phyloP scores from a whole-genome alignment of 2,888 invertebrate genomes.

The Lacanobia wlatinum region DNA sequence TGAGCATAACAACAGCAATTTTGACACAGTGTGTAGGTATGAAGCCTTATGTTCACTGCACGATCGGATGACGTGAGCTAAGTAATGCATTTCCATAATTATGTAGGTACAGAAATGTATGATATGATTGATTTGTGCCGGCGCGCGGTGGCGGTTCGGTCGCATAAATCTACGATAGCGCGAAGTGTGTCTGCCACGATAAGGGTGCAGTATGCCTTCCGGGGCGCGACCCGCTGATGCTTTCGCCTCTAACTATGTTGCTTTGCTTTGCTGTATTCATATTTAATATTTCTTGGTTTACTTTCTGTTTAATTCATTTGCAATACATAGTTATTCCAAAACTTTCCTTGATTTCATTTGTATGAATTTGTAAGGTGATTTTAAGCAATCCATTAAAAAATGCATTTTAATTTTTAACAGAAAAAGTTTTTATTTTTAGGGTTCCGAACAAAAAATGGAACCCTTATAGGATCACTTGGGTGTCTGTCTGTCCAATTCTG shows the following conservation, averaged over 20 bases:
- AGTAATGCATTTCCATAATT: slow-evolving; percentile 54
- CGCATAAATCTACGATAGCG: slow-evolving; percentile 87
- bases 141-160: slow-evolving; percentile 71
- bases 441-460: too few relatives aligned
- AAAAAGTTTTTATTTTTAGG: too few relatives aligned
- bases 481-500: too few relatives aligned
- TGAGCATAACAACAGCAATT: slow-evolving; percentile 24
- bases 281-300: slow-evolving; percentile 10
- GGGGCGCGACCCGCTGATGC: slow-evolving; percentile 84
- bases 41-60: slow-evolving; percentile 32
- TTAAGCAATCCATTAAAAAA: neutral
- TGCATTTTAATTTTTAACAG: too few relatives aligned
- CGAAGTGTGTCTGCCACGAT: slow-evolving; percentile 85
- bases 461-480: too few relatives aligned
- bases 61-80: slow-evolving; percentile 52
- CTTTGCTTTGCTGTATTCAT: slow-evolving; percentile 48
- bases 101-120: slow-evolving; percentile 59
- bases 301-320: neutral
- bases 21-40: slow-evolving; percentile 20
- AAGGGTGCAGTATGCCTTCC: slow-evolving; percentile 88
- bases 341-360: neutral
- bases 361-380: neutral
- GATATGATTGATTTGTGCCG: slow-evolving; percentile 82
- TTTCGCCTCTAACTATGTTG: slow-evolving; percentile 67
- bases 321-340: neutral